Evolutionary conservation across 1,140 invertebrate genomes (phyloP), one percentile per base, ranked within the genome.

Genomic region (Pissodes strobi): DNA sequence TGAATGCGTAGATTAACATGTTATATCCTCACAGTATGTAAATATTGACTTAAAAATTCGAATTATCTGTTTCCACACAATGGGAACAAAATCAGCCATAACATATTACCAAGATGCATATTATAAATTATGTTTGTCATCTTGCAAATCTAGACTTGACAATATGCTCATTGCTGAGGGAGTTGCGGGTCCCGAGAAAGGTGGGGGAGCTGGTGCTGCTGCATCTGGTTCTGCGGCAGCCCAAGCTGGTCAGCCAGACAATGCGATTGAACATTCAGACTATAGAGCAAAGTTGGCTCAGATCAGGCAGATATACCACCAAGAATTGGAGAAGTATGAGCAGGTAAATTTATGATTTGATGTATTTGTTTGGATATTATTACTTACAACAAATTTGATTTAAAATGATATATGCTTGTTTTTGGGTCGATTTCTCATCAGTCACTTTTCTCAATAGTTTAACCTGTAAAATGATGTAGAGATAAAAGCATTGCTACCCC

Each of bases 151-250:
- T 17, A 65, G 63, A 25, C 81, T 99, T 76, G 97, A 99, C 82
- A 99, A 99, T 81, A 99, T 99, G 98, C 83, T 99, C 76, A 97
- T 99, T 69, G 98, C 98, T 0, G 98, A 99, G 81, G 97, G 97
- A 30, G 97, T 99, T 12, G 95, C 96, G 2, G 97, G 97, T 0
- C 96, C 96, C 0, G 97, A 99, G 76, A 98, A 98, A 78, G 95
- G 94, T 13, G 94, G 95, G 12, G 94, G 94, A 0, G 92, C 93
- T 0, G 90, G 91, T 4, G 94, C 95, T 2, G 92, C 94, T 0
- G 94, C 91, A 25, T 92, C 92, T 2, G 90, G 91, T 0, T 94
- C 94, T 12, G 94, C 95, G 10, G 93, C 94, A 34, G 87, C 90
- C 67, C 86, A 88, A 81, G 79, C 88, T 53, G 87, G 86, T 69